Percentiles rank a stretch among this genome's conserved stretches.
phyloP scores from a whole-genome alignment of 2,888 invertebrate species.

The Limnephilus lunatus region DNA sequence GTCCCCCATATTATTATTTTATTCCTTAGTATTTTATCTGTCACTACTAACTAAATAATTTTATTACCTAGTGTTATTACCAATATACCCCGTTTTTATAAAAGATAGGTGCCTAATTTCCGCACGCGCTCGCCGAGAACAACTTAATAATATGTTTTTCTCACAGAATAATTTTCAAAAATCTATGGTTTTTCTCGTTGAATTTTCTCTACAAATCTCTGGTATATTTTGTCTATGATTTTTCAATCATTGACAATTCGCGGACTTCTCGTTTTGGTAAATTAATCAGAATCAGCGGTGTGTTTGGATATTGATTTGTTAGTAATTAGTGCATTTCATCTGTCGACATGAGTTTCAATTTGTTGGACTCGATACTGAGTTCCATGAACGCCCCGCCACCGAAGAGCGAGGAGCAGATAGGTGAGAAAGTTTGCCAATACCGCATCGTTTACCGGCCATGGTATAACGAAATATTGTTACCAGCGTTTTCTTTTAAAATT shows the following conservation, averaged over 20 bases:
- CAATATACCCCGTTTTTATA: background rate
- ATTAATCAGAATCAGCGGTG: background rate
- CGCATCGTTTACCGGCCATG: background rate
- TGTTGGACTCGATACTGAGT: slow-evolving; percentile 33
- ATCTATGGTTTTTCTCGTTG: background rate
- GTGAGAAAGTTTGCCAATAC: background rate
- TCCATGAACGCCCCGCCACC: slow-evolving; percentile 37
- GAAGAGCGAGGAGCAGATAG: slow-evolving; percentile 29
- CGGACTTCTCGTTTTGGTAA: background rate
- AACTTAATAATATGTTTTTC: background rate
- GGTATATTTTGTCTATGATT: background rate
- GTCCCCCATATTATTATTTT: no score
- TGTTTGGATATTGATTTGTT: background rate
- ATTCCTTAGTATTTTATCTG: no score
- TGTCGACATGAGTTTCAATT: slow-evolving; percentile 22
- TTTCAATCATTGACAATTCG: slow-evolving; percentile 13
- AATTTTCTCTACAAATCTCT: slow-evolving; percentile 6
- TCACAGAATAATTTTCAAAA: no score
- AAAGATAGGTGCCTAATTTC: background rate
- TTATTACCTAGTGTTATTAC: no score
- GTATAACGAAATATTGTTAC: background rate
- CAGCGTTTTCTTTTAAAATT: background rate
- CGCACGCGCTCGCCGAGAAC: background rate
- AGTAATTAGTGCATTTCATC: background rate
- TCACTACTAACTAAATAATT: no score